A percentile compares a stretch with the other conserved stretches of the same genome.
Evolutionary conservation across 2,113 vertebrate species (phyloP).

Genomic region (Plotosus lineatus): DNA sequence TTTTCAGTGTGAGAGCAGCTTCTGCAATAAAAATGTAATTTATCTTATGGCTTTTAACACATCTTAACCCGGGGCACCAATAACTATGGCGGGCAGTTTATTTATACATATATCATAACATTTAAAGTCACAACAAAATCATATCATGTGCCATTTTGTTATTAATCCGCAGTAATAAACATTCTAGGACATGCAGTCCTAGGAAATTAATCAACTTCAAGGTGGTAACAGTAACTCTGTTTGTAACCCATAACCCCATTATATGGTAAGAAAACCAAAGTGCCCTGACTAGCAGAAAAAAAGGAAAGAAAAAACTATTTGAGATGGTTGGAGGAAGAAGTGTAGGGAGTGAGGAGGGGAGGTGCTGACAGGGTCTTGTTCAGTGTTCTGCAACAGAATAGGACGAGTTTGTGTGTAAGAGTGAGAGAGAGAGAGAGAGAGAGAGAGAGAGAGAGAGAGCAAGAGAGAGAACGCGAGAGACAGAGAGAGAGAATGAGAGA

Average conservation of each 20-base stretch:
- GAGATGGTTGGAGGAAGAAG: too few species aligned
- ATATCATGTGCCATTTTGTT: background rate
- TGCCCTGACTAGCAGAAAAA: conserved; percentile 12
- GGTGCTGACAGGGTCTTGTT: conserved; percentile 9
- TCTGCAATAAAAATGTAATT: too few species aligned
- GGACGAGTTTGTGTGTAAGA: background rate
- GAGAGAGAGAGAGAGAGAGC: background rate
- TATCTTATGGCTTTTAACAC: too few species aligned
- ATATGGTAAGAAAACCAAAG: too few species aligned
- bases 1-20: too few species aligned
- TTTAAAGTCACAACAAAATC: background rate
- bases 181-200: background rate
- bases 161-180: background rate
- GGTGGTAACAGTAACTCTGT: background rate
- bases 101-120: background rate
- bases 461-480: background rate
- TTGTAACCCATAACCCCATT: too few species aligned
- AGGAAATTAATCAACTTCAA: background rate
- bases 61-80: too few species aligned
- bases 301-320: conserved; percentile 3
- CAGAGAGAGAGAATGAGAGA: background rate
- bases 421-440: background rate
- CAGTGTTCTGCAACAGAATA: conserved; percentile 23
- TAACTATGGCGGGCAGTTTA: too few species aligned
- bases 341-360: background rate